Evolutionary conservation across 1,140 invertebrate genomes (phyloP).

Genomic region (Achatina immaculata): DNA sequence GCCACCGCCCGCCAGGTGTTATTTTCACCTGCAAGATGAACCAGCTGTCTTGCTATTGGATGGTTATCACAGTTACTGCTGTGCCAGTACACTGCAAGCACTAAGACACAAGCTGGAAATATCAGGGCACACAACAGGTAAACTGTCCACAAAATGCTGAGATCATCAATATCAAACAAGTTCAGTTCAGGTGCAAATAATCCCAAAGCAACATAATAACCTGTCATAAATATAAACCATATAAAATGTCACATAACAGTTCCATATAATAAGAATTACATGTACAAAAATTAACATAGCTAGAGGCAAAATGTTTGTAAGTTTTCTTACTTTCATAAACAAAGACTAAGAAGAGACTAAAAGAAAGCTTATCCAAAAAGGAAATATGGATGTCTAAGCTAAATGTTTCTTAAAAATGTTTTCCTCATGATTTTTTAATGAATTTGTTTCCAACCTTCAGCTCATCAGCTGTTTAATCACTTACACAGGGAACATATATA

Average conservation of each 20-base stretch:
- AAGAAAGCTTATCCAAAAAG: too few relatives aligned
- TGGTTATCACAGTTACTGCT: conserved; percentile 80
- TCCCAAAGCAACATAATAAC: conserved; percentile 62
- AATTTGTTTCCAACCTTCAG: too few relatives aligned
- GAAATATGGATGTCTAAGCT: too few relatives aligned
- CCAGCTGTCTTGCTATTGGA: conserved; percentile 80
- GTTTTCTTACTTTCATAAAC: too few relatives aligned
- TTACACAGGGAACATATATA: too few relatives aligned
- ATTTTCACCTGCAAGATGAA: conserved; percentile 74
- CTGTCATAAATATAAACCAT: conserved; percentile 49
- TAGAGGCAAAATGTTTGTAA: too few relatives aligned
- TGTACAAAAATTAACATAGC: conserved; percentile 5
- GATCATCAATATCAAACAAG: conserved; percentile 51
- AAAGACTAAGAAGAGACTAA: too few relatives aligned
- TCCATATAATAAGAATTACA: background rate
- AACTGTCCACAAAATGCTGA: conserved; percentile 54
- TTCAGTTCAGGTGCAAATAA: conserved; percentile 56
- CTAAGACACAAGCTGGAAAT: conserved; percentile 47
- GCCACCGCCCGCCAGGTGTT: conserved; percentile 78
- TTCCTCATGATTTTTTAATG: too few relatives aligned
- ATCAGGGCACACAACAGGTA: conserved; percentile 50
- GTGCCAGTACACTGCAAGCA: conserved; percentile 75
- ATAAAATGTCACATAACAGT: background rate
- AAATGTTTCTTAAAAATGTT: too few relatives aligned
- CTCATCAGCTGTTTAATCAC: too few relatives aligned